Conservation (phyloP, 2,797 vertebrate species). For the Pempheris klunzingeri region DNA sequence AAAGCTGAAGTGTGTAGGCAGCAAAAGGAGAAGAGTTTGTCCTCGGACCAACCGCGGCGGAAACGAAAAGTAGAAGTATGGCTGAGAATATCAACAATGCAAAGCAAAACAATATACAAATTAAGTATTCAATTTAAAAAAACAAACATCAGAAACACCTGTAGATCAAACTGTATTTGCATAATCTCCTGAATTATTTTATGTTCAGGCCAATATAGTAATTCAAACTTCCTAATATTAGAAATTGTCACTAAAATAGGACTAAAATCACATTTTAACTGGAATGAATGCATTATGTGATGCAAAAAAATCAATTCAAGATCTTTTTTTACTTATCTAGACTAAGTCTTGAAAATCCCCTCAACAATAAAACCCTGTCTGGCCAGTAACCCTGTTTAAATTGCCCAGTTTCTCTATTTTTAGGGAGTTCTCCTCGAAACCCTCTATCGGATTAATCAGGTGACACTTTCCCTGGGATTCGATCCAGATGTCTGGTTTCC, state of each 20-base stretch:
- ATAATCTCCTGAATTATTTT: background rate
- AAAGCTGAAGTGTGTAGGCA: too few species aligned
- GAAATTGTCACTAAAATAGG: background rate
- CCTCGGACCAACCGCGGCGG: background rate
- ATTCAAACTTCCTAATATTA: background rate
- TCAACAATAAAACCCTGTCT: background rate
- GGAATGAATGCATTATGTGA: background rate
- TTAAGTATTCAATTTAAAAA: too few species aligned
- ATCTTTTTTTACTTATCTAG: too few species aligned
- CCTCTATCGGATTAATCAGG: conserved; percentile 33
- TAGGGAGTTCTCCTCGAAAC: conserved; percentile 16
- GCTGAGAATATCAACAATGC: background rate
- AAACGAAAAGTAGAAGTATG: background rate
- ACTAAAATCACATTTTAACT: background rate
- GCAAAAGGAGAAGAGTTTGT: background rate
- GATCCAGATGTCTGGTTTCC: conserved; percentile 49
- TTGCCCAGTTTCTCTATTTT: conserved; percentile 30
- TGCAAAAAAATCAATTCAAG: background rate
- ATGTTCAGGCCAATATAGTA: background rate
- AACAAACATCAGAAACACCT: background rate
- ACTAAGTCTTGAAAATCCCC: too few species aligned
- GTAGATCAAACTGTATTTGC: too few species aligned
- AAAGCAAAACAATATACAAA: background rate
- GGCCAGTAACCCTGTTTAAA: background rate
- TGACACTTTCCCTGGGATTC: background rate